Evolutionary conservation across 2,888 invertebrate genomes (phyloP), one percentile per base, ranked within the genome.

Genomic region (Rhimphoctona megacephalus): DNA sequence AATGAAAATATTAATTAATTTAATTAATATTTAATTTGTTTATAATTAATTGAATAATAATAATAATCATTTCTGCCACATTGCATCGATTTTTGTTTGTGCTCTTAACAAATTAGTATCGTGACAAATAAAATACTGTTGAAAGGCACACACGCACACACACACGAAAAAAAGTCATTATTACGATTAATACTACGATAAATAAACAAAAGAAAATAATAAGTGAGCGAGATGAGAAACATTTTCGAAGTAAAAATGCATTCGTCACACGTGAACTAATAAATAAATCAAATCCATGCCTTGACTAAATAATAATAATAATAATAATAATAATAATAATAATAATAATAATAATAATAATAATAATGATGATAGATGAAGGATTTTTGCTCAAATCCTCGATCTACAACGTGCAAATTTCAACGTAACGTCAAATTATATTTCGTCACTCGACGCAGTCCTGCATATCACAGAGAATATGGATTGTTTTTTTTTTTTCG

Each of bases 401-500:
- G 33, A 69, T 79, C 85, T 79, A 36, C 57, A 83, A 57, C 72
- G 67, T 81, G 85, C 83, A 83, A 81, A 81, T 81, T 67, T 76
- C 81, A 77, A 76, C 67, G 73, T 83, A 52, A 22, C 57, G 72
- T 73, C 72, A 33, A 54, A 61, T 64, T 46, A 61, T 17, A 30
- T 49, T 36, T 70, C 69, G 46, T 39, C 61, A 39, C 43, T 78
- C 46, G 70, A 83, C 79, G 57, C 57, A 73, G 61, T 78, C 81
- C 87, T 80, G 85, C 84, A 77, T 90, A 89, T 90, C 90, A 89
- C 90, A 89, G 88, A 78, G 67, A 84, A 54, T 85, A 81, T 77
- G 86, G 80, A 84, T 81, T 78, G 64, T 86, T 86, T 83, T 83
- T 81, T 78, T 57, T 84, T 86, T 86, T 43, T 85, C 80, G 84